Percentiles rank a stretch among this genome's conserved stretches.
Conservation (phyloP, 2,888 invertebrate species). For the Chaetoderma sp. region DNA sequence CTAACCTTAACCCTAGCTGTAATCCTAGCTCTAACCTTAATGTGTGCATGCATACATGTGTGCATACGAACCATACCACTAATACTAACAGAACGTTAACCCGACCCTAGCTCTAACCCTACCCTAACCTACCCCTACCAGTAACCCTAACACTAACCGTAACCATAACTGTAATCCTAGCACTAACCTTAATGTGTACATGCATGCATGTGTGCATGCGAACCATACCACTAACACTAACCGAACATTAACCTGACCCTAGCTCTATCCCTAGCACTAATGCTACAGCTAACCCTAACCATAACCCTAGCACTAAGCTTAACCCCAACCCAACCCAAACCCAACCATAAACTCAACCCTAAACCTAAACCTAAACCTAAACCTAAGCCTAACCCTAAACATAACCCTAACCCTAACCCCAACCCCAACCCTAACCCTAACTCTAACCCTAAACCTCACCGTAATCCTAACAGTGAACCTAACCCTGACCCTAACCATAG, state of each 20-base stretch:
- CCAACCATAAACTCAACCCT: neutral
- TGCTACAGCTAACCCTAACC: neutral
- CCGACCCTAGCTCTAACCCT: neutral
- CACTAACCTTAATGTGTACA: no score
- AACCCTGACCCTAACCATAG: no score
- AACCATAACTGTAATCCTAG: no score
- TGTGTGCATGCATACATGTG: neutral
- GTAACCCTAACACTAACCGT: neutral
- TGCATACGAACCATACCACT: neutral
- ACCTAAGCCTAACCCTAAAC: no score
- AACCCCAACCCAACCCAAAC: neutral
- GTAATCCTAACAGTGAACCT: slow-evolving; percentile 9
- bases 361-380: no score
- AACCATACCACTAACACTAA: no score
- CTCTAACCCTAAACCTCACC: neutral
- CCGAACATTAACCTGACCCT: no score
- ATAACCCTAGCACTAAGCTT: neutral
- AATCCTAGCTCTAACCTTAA: slow-evolving; percentile 1
- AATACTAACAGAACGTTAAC: neutral
- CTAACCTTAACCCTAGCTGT: no score
- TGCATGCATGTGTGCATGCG: slow-evolving; percentile 1
- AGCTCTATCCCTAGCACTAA: neutral
- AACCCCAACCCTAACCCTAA: no score
- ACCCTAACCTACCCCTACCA: neutral
- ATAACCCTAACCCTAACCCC: no score